phyloP scores from a whole-genome alignment of 2,888 invertebrate species.

The Drosophila yooni region DNA sequence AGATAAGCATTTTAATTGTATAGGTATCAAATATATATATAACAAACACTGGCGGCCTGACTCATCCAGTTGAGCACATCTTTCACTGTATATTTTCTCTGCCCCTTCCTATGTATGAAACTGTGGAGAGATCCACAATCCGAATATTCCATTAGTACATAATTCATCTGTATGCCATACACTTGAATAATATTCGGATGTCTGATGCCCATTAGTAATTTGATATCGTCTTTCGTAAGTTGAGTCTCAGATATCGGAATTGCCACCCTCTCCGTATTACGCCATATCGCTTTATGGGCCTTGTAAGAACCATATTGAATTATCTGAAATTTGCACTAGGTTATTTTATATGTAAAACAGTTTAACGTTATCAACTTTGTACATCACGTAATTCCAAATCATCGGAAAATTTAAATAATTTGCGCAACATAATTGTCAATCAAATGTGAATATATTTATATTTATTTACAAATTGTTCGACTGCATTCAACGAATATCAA shows the following conservation, averaged over 20 bases:
- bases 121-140: neutral
- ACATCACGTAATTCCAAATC: no score
- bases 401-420: no score
- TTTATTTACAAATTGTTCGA: no score
- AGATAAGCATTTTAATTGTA: no score
- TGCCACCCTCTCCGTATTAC: neutral
- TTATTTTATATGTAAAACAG: no score
- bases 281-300: neutral
- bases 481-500: no score
- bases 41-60: neutral
- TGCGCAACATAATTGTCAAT: no score
- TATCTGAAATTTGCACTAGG: no score
- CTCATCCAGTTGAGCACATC: conserved; percentile 7
- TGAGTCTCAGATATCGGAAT: neutral
- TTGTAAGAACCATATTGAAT: neutral
- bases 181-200: neutral
- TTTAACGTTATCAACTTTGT: no score
- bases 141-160: neutral
- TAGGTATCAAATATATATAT: no score
- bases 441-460: no score
- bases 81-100: neutral
- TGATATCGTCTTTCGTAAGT: neutral
- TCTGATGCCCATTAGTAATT: neutral
- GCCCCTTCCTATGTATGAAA: neutral
- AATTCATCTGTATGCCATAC: no score